Evolutionary conservation across 2,888 invertebrate species (phyloP), one percentile per base, ranked within the genome.

Genomic region (Drosophila fulvimacula): DNA sequence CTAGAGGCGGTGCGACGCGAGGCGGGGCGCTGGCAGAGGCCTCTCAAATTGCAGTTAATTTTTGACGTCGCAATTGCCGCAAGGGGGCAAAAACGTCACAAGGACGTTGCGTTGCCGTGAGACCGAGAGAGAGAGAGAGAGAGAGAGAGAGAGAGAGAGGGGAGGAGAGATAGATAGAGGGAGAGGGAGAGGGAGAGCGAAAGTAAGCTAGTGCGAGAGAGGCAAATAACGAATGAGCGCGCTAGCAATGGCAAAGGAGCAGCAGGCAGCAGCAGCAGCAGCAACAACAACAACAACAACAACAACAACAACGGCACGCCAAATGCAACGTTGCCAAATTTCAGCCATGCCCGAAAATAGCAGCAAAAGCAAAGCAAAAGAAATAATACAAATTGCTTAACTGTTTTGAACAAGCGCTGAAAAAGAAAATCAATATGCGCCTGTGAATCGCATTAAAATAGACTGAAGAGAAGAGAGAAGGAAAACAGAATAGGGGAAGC

Each of bases 41-140:
- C 44, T 65, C 64, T 52, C 52, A 76, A 79, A 76, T 79, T 79
- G 73, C 79, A 65, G 76, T 65, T 68, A 61, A 79, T 79, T 79
- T 79, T 61, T 68, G 56, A 56, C 68, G 65, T 63, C 63, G 61
- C 64, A 51, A 30, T 78, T 72, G 69, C 58, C 34, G 42, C 36
- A 30, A 64, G 64, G 64, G 64, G 51, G 30, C 49, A 66, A 62
- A 61, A 58, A 58, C 57, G 53, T 61, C 61, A 55, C 36, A 61
- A 55, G 71, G 36, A 62, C 46, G 58, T 56, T 65, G 46, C 51
- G 46, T 42, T 49, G 55, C 55, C 39, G 66, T 42, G 4, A 51
- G 52, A 34, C 6, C 7, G 27, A 30, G 24, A 64, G 38, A 10
- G 34, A 9, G 53, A 1, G 41, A 39, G 24, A 21, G 44, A 63